Conservation (phyloP, 92 coral and sea anemone genomes). For the Phenganax marumi region DNA sequence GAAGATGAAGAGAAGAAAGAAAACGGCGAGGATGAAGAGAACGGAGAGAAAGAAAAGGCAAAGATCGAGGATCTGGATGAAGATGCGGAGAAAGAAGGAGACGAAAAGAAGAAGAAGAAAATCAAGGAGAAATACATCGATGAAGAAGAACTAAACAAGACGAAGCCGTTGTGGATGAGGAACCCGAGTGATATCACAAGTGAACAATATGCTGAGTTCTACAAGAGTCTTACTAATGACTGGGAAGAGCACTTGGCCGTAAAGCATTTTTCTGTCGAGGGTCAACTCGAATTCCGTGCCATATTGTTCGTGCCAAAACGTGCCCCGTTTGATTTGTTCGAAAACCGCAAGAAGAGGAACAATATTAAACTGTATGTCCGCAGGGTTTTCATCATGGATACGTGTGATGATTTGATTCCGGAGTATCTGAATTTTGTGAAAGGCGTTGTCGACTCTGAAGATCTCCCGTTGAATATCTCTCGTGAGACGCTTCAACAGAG, state of each 20-base stretch:
- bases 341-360: conserved; percentile 96
- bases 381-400: conserved; percentile 99
- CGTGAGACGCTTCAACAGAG: conserved; percentile 97
- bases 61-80: conserved; percentile 11
- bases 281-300: conserved; percentile 96
- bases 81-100: conserved; percentile 39
- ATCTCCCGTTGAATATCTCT: conserved; percentile 92
- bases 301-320: conserved; percentile 86
- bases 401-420: conserved; percentile 94
- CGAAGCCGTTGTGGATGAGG: conserved; percentile 99
- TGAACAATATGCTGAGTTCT: conserved; percentile 94
- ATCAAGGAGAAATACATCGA: conserved; percentile 93
- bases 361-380: conserved; percentile 99
- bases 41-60: conserved; percentile 73
- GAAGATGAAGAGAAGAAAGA: conserved; percentile 62
- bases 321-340: conserved; percentile 98
- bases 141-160: conserved; percentile 92
- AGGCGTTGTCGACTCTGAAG: conserved; percentile 99
- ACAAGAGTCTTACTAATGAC: conserved; percentile 98
- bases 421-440: conserved; percentile 95
- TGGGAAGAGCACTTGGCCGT: conserved; percentile 99
- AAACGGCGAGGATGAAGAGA: conserved; percentile 78
- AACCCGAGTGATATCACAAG: conserved; percentile 90
- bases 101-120: conserved; percentile 87
- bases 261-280: conserved; percentile 99